Base-by-base conservation (phyloP, 1,140 invertebrate genomes). In the Battus philenor region DNA sequence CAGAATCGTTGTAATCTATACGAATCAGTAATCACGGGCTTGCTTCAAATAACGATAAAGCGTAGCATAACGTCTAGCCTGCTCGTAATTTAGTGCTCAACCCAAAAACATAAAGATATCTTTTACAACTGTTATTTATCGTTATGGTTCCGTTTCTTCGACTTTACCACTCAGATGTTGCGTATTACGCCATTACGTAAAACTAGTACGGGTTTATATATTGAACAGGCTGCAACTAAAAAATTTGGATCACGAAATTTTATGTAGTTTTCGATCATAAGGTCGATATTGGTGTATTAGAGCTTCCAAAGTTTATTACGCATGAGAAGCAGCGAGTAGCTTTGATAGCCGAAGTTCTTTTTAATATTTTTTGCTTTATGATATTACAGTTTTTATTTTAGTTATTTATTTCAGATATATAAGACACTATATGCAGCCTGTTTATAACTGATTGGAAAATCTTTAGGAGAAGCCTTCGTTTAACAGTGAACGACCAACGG, bases 91-190 rank as follows among this genome's bases (percentile, higher is more conserved):
- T 29, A 41, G 22, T 29, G 17, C 24, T 17, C 22, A 41, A 29
- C 38, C 38, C 38, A 41, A 29, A 41, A 41, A 27, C 38, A 41
- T 41, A 41, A 41, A 41, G 38, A 41, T 41, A 41, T 29, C 38
- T 41, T 41, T 41, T 10, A 41, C 38, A 41, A 41, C 38, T 41
- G 38, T 41, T 41, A 29, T 41, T 41, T 41, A 29, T 27, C 29
- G 15, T 41, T 41, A 41, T 41, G 24, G 3, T 41, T 41, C 12
- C 17, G n/a, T 41, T 41, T 41, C 38, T 41, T 17, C 24, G 38
- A 41, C 24, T 41, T 41, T 41, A 41, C 24, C 16, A 41, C 38
- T 27, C 15, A 5, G 34, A 41, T 12, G 38, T 39, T 39, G 24
- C 12, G 10, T 12, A 16, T 17, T 29, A 10, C 16, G 9, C 20